phyloP scores from a whole-genome alignment of 2,888 invertebrate species.

The Cepaea hortensis region DNA sequence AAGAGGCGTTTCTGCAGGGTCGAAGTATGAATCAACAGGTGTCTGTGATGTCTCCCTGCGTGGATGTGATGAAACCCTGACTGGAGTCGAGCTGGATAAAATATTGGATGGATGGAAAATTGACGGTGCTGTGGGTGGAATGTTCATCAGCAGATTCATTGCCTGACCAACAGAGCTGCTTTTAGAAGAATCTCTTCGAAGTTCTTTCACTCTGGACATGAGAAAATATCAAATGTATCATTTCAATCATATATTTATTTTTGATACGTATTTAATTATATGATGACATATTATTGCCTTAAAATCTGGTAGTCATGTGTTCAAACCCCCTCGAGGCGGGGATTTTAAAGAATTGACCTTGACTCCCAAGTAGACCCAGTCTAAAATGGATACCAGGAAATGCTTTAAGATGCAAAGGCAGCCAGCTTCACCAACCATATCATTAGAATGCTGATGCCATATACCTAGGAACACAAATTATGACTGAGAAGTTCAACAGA shows the following conservation, averaged over 20 bases:
- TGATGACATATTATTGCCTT: too few species aligned
- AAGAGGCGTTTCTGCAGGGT: slow-evolving; percentile 68
- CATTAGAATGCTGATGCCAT: too few species aligned
- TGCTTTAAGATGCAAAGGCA: too few species aligned
- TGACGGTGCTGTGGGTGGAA: slow-evolving; percentile 67
- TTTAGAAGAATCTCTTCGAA: slow-evolving; percentile 56
- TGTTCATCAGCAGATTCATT: slow-evolving; percentile 68
- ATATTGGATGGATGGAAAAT: slow-evolving; percentile 70
- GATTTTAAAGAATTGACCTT: too few species aligned
- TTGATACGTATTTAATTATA: neutral
- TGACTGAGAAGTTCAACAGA: too few species aligned
- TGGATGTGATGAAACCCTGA: slow-evolving; percentile 56
- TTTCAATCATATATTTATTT: neutral
- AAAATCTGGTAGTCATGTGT: too few species aligned
- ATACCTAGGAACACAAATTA: too few species aligned
- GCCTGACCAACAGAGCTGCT: slow-evolving; percentile 58
- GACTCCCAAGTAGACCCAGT: too few species aligned
- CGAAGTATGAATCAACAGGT: slow-evolving; percentile 58
- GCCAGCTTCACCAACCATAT: too few species aligned
- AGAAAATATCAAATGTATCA: neutral
- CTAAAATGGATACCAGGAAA: too few species aligned
- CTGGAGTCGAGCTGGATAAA: slow-evolving; percentile 69
- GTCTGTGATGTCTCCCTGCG: slow-evolving; percentile 49
- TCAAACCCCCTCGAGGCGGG: too few species aligned
- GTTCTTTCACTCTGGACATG: slow-evolving; percentile 68